Evolutionary conservation across 2,888 invertebrate species (phyloP).

Genomic region (Spodoptera picta): DNA sequence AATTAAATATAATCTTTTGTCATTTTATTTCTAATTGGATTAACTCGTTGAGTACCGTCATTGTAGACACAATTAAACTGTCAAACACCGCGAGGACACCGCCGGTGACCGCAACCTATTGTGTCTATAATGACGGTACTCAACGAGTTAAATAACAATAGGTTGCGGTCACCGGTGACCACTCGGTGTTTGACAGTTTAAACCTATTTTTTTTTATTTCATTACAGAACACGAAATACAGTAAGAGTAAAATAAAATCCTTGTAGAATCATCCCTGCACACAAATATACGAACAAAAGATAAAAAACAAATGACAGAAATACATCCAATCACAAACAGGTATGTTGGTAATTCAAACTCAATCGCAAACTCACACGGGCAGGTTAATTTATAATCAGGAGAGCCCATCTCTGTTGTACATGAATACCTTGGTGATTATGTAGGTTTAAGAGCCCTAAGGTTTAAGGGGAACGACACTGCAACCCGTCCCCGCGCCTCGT

Average conservation of each 20-base stretch:
- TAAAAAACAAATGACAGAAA: constrained; percentile 39
- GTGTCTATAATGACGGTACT: too few species aligned
- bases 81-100: too few species aligned
- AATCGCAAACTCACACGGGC: constrained; percentile 59
- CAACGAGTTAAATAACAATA: too few species aligned
- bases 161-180: too few species aligned
- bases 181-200: too few species aligned
- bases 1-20: too few species aligned
- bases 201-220: too few species aligned
- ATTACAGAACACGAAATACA: too few species aligned
- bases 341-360: constrained; percentile 56
- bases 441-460: constrained; percentile 61
- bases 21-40: too few species aligned
- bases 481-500: constrained; percentile 66
- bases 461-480: constrained; percentile 67
- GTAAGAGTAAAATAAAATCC: constrained; percentile 11
- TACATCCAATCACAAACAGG: constrained; percentile 52
- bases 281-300: constrained; percentile 18
- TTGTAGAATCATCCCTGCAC: constrained; percentile 19
- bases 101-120: too few species aligned
- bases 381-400: constrained; percentile 64
- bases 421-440: constrained; percentile 46
- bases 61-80: too few species aligned
- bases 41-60: too few species aligned
- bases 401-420: constrained; percentile 58